Evolutionary conservation across 2,888 invertebrate species (phyloP).

Genomic region (Drosophila algonquin): DNA sequence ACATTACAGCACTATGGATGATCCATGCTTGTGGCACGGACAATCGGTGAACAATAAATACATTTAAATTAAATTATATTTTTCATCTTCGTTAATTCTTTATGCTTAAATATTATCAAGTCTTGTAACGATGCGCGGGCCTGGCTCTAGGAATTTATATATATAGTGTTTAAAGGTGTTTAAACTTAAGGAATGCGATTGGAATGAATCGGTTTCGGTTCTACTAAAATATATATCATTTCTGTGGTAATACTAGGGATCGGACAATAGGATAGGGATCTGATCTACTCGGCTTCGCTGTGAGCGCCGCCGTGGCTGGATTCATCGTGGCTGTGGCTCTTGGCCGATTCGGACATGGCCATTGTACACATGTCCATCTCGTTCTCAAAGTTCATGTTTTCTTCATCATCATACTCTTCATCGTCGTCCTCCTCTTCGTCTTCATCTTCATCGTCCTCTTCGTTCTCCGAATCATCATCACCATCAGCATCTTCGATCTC

Average conservation of each 20-base stretch:
- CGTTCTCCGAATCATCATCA: slow-evolving; percentile 29
- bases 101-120: slow-evolving; percentile 78
- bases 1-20: slow-evolving; percentile 50
- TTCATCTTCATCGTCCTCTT: slow-evolving; percentile 36
- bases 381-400: slow-evolving; percentile 31
- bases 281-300: slow-evolving; percentile 43
- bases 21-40: slow-evolving; percentile 21
- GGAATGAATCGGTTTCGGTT: slow-evolving; percentile 59
- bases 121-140: slow-evolving; percentile 78
- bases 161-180: slow-evolving; percentile 33
- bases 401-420: slow-evolving; percentile 7
- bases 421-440: slow-evolving; percentile 42
- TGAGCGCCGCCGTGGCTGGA: slow-evolving; percentile 26
- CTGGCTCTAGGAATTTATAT: slow-evolving; percentile 66
- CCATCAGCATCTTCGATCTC: slow-evolving; percentile 15
- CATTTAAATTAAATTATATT: slow-evolving; percentile 39
- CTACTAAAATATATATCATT: slow-evolving; percentile 48
- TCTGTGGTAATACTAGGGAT: slow-evolving; percentile 63
- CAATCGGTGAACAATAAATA: slow-evolving; percentile 61
- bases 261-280: not conserved
- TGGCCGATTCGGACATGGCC: slow-evolving; percentile 23
- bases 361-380: slow-evolving; percentile 45
- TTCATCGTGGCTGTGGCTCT: slow-evolving; percentile 60
- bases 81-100: slow-evolving; percentile 46
- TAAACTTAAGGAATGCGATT: slow-evolving; percentile 67